These are phyloP conservation scores for Aphrocallistes beatrix DNA, from an alignment of 37 sponge, comb jelly and placozoan genomes.

Conservation along the genomic window DNA sequence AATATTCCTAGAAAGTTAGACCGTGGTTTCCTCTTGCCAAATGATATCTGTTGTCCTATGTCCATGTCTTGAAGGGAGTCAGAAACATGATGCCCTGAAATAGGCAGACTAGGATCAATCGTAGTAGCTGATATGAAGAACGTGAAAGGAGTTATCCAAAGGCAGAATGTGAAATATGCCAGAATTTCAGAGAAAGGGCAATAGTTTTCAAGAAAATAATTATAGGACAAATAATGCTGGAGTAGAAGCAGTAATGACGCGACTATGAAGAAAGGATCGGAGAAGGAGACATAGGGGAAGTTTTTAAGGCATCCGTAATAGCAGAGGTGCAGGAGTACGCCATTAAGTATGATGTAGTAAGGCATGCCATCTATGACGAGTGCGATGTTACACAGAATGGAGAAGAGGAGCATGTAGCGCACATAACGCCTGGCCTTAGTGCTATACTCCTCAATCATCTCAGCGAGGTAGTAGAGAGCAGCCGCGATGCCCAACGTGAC, in stretches of 20 bases:
- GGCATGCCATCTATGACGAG: not conserved
- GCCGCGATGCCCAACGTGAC: not conserved
- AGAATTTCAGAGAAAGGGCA: not conserved
- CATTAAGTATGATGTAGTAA: not conserved
- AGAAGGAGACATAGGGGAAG: not conserved
- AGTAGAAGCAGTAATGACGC: not conserved
- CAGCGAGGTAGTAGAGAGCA: constrained; percentile 1
- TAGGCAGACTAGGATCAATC: not conserved
- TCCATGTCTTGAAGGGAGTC: not conserved
- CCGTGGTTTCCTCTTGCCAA: not conserved
- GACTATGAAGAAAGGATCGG: not conserved
- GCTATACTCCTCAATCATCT: constrained; percentile 4
- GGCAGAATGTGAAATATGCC: constrained; percentile 5
- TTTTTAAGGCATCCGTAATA: not conserved
- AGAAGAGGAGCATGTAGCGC: not conserved
- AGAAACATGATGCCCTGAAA: not conserved
- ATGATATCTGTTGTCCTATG: not conserved
- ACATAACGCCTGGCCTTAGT: not conserved
- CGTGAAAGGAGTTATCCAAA: constrained; percentile 8
- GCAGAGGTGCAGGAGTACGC: not conserved
- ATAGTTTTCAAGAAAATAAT: not conserved
- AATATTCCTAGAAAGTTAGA: constrained; percentile 2
- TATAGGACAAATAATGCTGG: not conserved
- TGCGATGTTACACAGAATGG: not conserved
- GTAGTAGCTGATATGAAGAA: constrained; percentile 2